Percentiles rank a stretch among this genome's conserved stretches.
Evolutionary conservation across 2,113 vertebrate genomes (phyloP).

Genomic region (Callithrix jacchus): DNA sequence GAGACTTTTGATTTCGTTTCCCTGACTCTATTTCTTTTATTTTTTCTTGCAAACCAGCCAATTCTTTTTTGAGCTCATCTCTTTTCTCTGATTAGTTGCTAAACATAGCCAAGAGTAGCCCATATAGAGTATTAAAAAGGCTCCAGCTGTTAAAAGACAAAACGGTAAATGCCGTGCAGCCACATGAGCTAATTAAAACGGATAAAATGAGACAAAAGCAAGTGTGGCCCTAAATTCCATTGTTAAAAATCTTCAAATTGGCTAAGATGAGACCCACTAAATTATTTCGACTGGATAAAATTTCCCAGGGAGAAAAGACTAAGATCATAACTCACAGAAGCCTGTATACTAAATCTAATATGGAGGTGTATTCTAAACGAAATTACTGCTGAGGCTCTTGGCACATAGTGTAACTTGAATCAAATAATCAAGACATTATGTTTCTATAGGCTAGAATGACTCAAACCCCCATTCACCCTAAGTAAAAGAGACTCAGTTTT

Average conservation of each 20-base stretch:
- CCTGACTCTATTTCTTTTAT: background rate
- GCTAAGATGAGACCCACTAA: background rate
- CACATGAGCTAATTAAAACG: constrained; percentile 11
- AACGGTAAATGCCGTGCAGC: background rate
- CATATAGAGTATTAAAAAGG: background rate
- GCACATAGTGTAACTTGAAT: background rate
- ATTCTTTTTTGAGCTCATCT: constrained; percentile 1
- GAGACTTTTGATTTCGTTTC: background rate
- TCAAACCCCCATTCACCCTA: background rate
- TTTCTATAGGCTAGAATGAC: background rate
- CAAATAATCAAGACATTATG: background rate
- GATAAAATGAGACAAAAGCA: background rate
- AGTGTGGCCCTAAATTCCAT: background rate
- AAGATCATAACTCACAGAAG: background rate
- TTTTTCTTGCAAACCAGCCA: constrained; percentile 1
- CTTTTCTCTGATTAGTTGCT: constrained; percentile 15
- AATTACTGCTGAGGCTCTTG: background rate
- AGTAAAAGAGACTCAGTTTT: background rate
- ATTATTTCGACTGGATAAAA: background rate
- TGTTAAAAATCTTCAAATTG: constrained; percentile 22
- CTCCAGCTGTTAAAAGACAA: background rate
- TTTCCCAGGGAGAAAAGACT: background rate
- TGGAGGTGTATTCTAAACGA: background rate
- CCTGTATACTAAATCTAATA: background rate
- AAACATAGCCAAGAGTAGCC: background rate